Percentiles rank a stretch among this genome's conserved stretches.
Evolutionary conservation across 2,888 invertebrate species (phyloP).

Genomic region (Sinodicranocentrus sp.): DNA sequence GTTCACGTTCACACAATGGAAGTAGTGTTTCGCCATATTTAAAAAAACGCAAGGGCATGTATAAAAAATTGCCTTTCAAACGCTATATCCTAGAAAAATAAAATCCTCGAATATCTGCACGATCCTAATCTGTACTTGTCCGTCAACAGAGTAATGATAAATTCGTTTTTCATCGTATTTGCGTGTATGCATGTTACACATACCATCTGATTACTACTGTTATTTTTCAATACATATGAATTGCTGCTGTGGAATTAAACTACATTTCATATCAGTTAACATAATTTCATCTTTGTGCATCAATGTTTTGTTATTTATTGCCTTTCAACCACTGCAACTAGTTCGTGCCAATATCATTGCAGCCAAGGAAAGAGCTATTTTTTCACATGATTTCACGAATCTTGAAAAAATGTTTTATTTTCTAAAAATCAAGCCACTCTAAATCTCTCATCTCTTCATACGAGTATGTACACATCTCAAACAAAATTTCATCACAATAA

Average conservation of each 20-base stretch:
- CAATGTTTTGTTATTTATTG: too few species aligned
- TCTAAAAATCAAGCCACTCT: not conserved
- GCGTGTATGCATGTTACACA: too few species aligned
- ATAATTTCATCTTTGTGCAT: too few species aligned
- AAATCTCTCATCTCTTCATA: not conserved
- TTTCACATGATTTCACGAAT: conserved; percentile 29
- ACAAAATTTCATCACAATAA: not conserved
- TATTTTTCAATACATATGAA: too few species aligned
- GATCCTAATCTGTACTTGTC: conserved; percentile 10
- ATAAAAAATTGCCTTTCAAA: not conserved
- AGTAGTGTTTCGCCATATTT: too few species aligned
- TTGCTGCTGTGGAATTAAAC: too few species aligned
- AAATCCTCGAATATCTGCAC: conserved; percentile 6
- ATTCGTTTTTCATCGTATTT: too few species aligned
- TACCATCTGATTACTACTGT: too few species aligned
- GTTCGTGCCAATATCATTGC: conserved; percentile 22
- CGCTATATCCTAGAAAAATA: not conserved
- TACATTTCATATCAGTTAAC: too few species aligned
- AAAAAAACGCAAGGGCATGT: not conserved
- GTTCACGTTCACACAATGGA: too few species aligned
- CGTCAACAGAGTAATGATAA: too few species aligned
- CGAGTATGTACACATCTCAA: not conserved
- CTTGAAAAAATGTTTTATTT: conserved; percentile 4
- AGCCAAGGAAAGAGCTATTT: conserved; percentile 25
- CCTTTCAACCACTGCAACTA: too few species aligned